Base-by-base conservation (phyloP, 2,888 invertebrate genomes). In the Anarsia innoxiella region DNA sequence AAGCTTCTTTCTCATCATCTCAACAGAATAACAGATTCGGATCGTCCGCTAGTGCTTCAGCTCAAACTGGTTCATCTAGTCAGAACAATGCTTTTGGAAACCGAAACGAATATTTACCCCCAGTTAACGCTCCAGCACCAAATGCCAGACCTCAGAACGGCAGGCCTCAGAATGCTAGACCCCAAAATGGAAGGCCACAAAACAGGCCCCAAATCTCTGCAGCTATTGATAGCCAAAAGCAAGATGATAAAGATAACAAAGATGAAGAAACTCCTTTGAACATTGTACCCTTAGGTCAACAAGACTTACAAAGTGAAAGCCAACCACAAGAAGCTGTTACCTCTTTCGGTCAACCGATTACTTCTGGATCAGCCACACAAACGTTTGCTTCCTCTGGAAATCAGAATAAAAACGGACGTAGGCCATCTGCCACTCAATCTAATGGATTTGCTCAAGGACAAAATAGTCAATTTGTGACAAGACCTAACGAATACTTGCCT, bases 401-500 rank as follows among this genome's bases (percentile, higher is more conserved):
- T 14, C 11, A 35, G 13, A 10, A 5, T 2, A 35, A 19, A 11
- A 35, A 19, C 25, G 13, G 19, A 16, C 33, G 11, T 26, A 35
- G 40, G 29, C 27, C 43, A 16, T 12, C 42, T 11, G 35, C 47
- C 8, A 54, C n/a, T n/a, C n/a, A 41, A n/a, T 48, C 37, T 5
- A 53, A 37, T 14, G 47, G 38, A 14, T 53, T 48, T 14, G 45
- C 44, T 34, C 55, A 56, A 23, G 44, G 40, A n/a, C 44, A 46
- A 36, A 35, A 38, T 29, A 39, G 35, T 38, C 31, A 41, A 3
- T 46, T 55, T 43, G 59, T 46, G 19, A 25, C 2, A 28, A 39
- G 53, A 25, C 58, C 48, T 3, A 64, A 59, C 40, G 62, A 66
- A 31, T 64, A 66, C 30, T 49, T 61, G 25, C 61, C 66, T 16